Conservation (phyloP, 2,113 vertebrate species). For the Rhinoderma darwinii region DNA sequence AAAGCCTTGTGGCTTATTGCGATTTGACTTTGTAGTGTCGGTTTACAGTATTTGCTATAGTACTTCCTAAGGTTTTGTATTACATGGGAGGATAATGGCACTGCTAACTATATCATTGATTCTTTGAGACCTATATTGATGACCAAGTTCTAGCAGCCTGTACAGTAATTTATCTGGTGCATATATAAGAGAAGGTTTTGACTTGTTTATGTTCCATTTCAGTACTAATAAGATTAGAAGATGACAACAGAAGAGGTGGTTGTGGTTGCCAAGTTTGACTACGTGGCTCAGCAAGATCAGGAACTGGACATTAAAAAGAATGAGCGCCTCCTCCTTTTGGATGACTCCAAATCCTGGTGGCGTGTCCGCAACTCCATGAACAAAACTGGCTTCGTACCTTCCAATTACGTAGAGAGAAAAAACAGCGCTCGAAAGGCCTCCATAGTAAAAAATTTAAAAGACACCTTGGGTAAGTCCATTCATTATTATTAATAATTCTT, state of each 20-base stretch:
- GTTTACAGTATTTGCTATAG: too few relatives aligned
- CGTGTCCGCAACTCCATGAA: conserved; percentile 88
- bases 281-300: conserved; percentile 92
- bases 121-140: not conserved
- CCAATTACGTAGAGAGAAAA: conserved; percentile 92
- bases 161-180: not conserved
- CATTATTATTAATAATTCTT: too few relatives aligned
- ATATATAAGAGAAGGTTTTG: not conserved
- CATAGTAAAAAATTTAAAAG: conserved; percentile 91
- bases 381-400: conserved; percentile 91
- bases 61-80: too few relatives aligned
- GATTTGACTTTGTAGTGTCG: too few relatives aligned
- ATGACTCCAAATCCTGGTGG: conserved; percentile 94
- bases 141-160: not conserved
- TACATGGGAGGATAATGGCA: too few relatives aligned
- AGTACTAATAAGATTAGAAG: conserved; percentile 75
- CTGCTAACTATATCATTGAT: too few relatives aligned
- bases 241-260: conserved; percentile 93
- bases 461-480: conserved; percentile 81
- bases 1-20: too few relatives aligned
- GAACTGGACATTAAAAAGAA: conserved; percentile 93
- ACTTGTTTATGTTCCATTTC: conserved; percentile 27
- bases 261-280: conserved; percentile 92
- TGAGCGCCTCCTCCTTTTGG: conserved; percentile 87
- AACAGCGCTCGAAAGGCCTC: conserved; percentile 90